Evolutionary conservation across 2,888 invertebrate genomes (phyloP), one percentile per base, ranked within the genome.

Genomic region (Drosophila paracracens): DNA sequence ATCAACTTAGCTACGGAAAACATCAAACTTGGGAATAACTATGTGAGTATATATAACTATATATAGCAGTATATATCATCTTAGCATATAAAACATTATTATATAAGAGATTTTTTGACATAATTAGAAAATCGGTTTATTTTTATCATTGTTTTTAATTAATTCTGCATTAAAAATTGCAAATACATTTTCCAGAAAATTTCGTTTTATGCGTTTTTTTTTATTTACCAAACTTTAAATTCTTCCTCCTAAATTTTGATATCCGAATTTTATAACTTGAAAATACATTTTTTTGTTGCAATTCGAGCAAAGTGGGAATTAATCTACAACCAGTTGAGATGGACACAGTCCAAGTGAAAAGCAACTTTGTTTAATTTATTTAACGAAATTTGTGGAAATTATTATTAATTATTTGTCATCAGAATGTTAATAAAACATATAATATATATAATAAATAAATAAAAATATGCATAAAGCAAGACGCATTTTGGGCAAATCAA

Each of bases 401-500:
- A 31, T 10, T 31, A 31, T 31, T 31, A 31, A 31, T 31, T 10
- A 31, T 31, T 31, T 31, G 31, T 31, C 8, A 31, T 31, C 11
- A n/a, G 40, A n/a, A 11, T n/a, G n/a, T 4, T 46, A 25, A 13
- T 25, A 36, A 8, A 36, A 33, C 31, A 31, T 2, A 31, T 10
- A 31, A 10, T 10, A 10, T 33, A 33, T 10, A 33, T 7, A 33
- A 10, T 3, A 33, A 10, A 31, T 31, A 10, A 31, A 31, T 31
- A 2, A 31, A 10, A 8, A 36, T n/a, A 50, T 51, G 27, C 11
- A 21, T 21, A 43, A 43, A 43, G 6, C 43, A 43, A 21, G 43
- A 3, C 21, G 13, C 21, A 21, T 43, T 63, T 70, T 66, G 77
- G 68, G 72, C 64, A 82, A 82, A 85, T 80, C 54, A 73, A 80